Conservation (phyloP, 2,888 invertebrate genomes). For the Hypomecis punctinalis region DNA sequence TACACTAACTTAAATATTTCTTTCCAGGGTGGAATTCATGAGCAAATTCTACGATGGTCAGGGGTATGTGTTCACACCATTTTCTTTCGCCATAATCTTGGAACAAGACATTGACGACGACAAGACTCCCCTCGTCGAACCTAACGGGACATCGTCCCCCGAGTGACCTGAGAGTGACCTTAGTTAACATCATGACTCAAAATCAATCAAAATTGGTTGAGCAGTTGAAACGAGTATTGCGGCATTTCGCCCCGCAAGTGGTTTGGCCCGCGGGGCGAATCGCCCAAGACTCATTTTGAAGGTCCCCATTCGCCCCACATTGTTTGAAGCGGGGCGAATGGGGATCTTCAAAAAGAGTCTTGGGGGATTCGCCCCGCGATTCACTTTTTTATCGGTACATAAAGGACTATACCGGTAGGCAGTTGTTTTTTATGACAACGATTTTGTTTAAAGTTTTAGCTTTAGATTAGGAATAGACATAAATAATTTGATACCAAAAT, state of each 20-base stretch:
- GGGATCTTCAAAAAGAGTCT: too few species aligned
- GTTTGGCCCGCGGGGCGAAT: too few species aligned
- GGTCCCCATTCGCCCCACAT: too few species aligned
- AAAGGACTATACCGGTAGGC: neutral
- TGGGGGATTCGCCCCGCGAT: too few species aligned
- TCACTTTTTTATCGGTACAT: too few species aligned
- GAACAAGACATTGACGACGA: constrained; percentile 82
- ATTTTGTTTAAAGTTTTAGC: neutral
- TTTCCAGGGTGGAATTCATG: constrained; percentile 96
- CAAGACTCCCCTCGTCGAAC: constrained; percentile 51
- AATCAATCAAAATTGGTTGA: constrained; percentile 1
- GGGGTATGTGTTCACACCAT: constrained; percentile 90
- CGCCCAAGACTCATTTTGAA: too few species aligned
- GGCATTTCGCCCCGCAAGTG: too few species aligned
- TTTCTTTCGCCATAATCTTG: constrained; percentile 88
- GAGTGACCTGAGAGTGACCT: constrained; percentile 59
- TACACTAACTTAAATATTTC: neutral
- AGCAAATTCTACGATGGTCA: constrained; percentile 95
- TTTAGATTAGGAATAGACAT: neutral
- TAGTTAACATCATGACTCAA: constrained; percentile 16
- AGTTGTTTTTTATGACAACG: constrained; percentile 7
- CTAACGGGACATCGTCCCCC: constrained; percentile 63
- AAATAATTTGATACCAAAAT: constrained; percentile 2
- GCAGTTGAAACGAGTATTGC: neutral
- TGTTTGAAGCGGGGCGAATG: too few species aligned